Conservation (phyloP, 2,113 vertebrate genomes). For the Cyanoderma ruficeps region DNA sequence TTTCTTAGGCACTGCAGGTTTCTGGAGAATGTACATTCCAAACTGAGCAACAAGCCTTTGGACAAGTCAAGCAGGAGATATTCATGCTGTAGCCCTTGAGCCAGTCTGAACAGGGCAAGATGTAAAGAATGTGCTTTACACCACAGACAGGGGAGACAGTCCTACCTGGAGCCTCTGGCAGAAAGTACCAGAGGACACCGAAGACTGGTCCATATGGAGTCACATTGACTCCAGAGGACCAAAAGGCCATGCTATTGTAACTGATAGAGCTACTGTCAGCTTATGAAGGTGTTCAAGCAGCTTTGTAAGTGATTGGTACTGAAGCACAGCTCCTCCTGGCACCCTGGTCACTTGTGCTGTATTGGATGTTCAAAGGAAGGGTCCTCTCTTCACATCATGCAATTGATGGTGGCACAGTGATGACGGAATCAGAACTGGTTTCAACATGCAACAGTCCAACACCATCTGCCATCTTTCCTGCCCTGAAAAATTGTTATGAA, state of each 20-base stretch:
- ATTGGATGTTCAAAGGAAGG: not conserved
- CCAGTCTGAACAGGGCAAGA: not conserved
- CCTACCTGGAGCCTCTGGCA: not conserved
- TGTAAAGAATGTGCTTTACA: not conserved
- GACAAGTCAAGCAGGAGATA: not conserved
- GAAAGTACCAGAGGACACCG: not conserved
- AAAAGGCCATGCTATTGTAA: not conserved
- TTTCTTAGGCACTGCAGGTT: not conserved
- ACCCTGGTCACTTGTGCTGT: fast-evolving
- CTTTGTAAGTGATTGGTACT: not conserved
- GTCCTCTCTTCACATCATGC: not conserved
- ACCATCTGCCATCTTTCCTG: not conserved
- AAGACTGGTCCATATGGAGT: not conserved
- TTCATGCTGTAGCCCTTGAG: not conserved
- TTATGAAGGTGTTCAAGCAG: not conserved
- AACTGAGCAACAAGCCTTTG: not conserved
- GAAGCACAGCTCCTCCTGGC: not conserved
- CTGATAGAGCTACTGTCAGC: not conserved
- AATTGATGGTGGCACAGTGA: not conserved
- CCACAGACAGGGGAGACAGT: not conserved
- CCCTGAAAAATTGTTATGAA: not conserved
- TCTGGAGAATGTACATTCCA: not conserved
- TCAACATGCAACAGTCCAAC: not conserved
- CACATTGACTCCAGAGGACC: not conserved
- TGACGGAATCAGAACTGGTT: not conserved